These are phyloP conservation scores for Hemiprocne comata DNA, from an alignment of 2,113 vertebrate species.

Conservation along the genomic window DNA sequence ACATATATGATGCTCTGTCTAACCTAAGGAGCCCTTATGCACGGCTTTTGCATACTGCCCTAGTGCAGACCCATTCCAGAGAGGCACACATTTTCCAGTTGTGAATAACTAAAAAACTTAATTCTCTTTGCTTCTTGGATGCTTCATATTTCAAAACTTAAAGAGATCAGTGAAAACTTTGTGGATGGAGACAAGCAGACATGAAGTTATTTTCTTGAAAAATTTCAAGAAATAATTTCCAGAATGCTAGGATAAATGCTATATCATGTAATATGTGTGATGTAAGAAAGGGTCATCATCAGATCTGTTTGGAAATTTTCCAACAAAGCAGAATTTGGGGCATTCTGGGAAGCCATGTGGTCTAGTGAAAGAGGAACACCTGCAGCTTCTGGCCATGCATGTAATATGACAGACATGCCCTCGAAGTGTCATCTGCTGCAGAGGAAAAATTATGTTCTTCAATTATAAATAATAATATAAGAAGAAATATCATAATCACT, in stretches of 20 bases:
- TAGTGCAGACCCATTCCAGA: background rate
- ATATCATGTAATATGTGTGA: background rate
- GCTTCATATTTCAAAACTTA: background rate
- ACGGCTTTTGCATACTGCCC: background rate
- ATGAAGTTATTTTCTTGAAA: background rate
- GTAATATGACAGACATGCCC: background rate
- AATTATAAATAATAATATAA: background rate
- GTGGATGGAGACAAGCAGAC: background rate
- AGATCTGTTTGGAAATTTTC: background rate
- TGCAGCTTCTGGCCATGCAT: background rate
- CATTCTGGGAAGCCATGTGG: background rate
- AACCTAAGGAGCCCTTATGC: background rate
- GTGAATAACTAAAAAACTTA: background rate
- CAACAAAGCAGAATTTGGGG: background rate
- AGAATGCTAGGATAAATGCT: background rate
- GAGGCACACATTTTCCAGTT: background rate
- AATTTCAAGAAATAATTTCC: background rate
- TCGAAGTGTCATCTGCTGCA: background rate
- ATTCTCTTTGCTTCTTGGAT: background rate
- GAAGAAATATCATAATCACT: background rate
- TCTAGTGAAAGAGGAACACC: background rate
- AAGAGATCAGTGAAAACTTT: background rate
- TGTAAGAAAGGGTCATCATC: background rate
- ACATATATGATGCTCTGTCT: background rate
- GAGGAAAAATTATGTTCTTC: background rate